Conservation (phyloP, 2,888 invertebrate species). For the Miltochrista miniata region DNA sequence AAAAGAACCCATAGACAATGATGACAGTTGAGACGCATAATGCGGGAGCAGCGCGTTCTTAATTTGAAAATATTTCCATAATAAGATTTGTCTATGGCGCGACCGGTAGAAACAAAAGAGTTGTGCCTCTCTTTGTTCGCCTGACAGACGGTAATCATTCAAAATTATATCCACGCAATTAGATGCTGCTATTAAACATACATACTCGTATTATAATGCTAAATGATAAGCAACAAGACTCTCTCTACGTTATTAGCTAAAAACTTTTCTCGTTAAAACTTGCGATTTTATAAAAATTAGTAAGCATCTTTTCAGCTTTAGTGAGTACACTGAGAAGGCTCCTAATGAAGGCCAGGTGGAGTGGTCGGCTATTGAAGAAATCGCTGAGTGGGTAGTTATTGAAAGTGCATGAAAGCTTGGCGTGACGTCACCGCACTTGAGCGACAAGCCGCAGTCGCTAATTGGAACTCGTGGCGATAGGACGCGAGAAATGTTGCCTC, state of each 20-base stretch:
- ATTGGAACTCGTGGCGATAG: slow-evolving; percentile 80
- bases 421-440: slow-evolving; percentile 80
- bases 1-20: slow-evolving; percentile 81
- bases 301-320: slow-evolving; percentile 69
- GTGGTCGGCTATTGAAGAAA: slow-evolving; percentile 79
- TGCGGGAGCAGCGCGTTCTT: slow-evolving; percentile 83
- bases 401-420: slow-evolving; percentile 77
- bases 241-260: slow-evolving; percentile 65
- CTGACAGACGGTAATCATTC: slow-evolving; percentile 73
- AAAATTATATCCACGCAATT: slow-evolving; percentile 72
- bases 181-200: slow-evolving; percentile 50
- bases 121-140: slow-evolving; percentile 66
- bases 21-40: slow-evolving; percentile 81
- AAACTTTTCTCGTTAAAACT: slow-evolving; percentile 74
- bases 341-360: slow-evolving; percentile 81
- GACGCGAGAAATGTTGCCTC: slow-evolving; percentile 79
- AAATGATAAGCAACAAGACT: slow-evolving; percentile 22
- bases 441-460: slow-evolving; percentile 79
- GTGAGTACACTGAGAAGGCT: slow-evolving; percentile 65
- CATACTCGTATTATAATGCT: slow-evolving; percentile 3
- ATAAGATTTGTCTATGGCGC: slow-evolving; percentile 83
- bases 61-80: slow-evolving; percentile 84
- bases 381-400: slow-evolving; percentile 81
- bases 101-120: slow-evolving; percentile 75
- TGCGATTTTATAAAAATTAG: slow-evolving; percentile 66